A percentile compares a stretch with the other conserved stretches of the same genome.
Conservation (phyloP, 2,888 invertebrate genomes). For the Philaethria dido region DNA sequence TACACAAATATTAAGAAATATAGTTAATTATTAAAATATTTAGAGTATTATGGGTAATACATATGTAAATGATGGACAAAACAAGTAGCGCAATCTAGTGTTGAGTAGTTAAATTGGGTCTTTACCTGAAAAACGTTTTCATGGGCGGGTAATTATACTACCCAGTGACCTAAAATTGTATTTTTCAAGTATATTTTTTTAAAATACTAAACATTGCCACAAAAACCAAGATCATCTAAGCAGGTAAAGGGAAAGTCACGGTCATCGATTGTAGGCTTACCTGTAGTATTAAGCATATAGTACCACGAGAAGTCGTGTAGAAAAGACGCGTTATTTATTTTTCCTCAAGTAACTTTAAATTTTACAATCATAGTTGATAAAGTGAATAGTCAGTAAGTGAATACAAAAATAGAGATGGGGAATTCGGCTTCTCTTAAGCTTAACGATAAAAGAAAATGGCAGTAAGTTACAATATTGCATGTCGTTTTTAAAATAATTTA, state of each 20-base stretch:
- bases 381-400: conserved; percentile 22
- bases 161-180: conserved; percentile 19
- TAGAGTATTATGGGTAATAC: not conserved
- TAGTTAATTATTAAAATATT: not conserved
- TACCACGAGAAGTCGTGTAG: conserved; percentile 55
- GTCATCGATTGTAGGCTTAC: conserved; percentile 55
- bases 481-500: not conserved
- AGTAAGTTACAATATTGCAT: conserved; percentile 60
- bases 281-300: conserved; percentile 51
- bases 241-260: conserved; percentile 72
- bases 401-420: conserved; percentile 59
- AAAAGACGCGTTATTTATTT: conserved; percentile 55
- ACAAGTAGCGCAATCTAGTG: conserved; percentile 35
- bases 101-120: conserved; percentile 21
- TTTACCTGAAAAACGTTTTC: conserved; percentile 25
- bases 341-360: conserved; percentile 25
- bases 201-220: conserved; percentile 9
- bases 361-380: conserved; percentile 26
- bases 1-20: not conserved
- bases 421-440: conserved; percentile 75
- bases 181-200: conserved; percentile 18
- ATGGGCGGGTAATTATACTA: conserved; percentile 19
- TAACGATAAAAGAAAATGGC: conserved; percentile 75
- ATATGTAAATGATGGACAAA: not conserved
- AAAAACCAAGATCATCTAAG: conserved; percentile 30